Base-by-base conservation (phyloP, 2,797 vertebrate genomes). In the Micromesistius poutassou region DNA sequence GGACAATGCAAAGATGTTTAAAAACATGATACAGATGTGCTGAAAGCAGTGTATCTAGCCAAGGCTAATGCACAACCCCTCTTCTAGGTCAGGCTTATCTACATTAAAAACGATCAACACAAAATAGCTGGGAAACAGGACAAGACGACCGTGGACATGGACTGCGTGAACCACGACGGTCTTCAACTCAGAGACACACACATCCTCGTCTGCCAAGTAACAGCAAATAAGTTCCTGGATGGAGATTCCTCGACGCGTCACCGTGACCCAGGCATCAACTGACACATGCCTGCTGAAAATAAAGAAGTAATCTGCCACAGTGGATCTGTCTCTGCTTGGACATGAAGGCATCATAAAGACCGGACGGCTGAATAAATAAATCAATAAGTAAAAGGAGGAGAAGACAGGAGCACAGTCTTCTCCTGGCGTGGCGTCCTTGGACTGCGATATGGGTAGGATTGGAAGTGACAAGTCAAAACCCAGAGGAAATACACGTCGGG, bases 401-500 rank as follows among this genome's bases (percentile, higher is more conserved):
- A 74, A 42, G 36, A 79, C 76, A 75, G 86, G 80, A 87, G 77
- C 50, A 73, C 30, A 42, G 22, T 35, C 33, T 35, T 35, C 33
- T 35, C 30, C 74, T 81, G 40, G 8, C 76, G 73, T 46, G 12
- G 76, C 81, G 78, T 80, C 77, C 78, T 76, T 77, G 72, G 77
- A 68, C 81, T 76, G 80, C 66, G 77, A 87, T 80, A 82, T 84
- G 81, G 77, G 78, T 85, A 80, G 82, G 79, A 55, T 78, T 84
- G 77, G 77, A 87, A 82, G 76, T 86, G 87, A 84, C 80, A 82
- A 73, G 85, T 88, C 77, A 86, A 82, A 87, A 79, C 40, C 71
- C 76, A 25, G 7, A 36, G 33, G 55, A 76, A 33, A 76, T 35
- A n/a, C 74, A 66, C 74, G 25, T 28, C 31, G 50, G 73, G 55